Evolutionary conservation across 2,797 vertebrate species (phyloP).

Genomic region (Pagetopsis macropterus): DNA sequence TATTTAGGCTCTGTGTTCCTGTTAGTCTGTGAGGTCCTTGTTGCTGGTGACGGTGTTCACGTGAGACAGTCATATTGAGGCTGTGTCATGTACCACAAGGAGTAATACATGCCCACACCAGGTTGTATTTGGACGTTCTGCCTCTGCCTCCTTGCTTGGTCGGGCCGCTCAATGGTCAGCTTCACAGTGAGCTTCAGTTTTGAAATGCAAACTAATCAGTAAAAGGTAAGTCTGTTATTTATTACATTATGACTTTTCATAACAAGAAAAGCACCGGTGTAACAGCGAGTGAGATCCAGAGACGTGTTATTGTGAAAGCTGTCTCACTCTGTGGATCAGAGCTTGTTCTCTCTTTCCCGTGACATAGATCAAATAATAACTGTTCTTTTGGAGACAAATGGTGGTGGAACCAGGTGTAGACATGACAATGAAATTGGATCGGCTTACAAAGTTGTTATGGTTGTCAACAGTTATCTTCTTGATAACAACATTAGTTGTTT

Average conservation of each 20-base stretch:
- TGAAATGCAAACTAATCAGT: neutral
- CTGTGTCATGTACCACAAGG: too few species aligned
- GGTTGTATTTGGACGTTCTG: too few species aligned
- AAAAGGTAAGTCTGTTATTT: neutral
- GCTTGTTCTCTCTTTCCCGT: neutral
- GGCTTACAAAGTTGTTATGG: neutral
- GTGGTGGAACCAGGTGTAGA: neutral
- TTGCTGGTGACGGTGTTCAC: too few species aligned
- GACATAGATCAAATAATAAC: neutral
- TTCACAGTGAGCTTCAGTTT: neutral
- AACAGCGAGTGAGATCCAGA: neutral
- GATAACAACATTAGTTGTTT: too few species aligned
- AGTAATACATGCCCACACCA: too few species aligned
- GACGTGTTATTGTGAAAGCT: neutral
- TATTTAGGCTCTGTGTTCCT: too few species aligned
- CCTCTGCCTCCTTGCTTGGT: too few species aligned
- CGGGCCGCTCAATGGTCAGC: too few species aligned
- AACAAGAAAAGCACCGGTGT: neutral
- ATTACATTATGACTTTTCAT: neutral
- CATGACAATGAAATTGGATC: neutral
- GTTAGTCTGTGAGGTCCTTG: too few species aligned
- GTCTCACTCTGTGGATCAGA: neutral
- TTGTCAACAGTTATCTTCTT: neutral
- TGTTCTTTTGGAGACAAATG: neutral
- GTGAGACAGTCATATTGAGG: too few species aligned